Percentiles rank a stretch among this genome's conserved stretches.
These are phyloP conservation scores for Trachelus tabidus DNA, from an alignment of 2,888 invertebrate genomes.

Conservation along the genomic window DNA sequence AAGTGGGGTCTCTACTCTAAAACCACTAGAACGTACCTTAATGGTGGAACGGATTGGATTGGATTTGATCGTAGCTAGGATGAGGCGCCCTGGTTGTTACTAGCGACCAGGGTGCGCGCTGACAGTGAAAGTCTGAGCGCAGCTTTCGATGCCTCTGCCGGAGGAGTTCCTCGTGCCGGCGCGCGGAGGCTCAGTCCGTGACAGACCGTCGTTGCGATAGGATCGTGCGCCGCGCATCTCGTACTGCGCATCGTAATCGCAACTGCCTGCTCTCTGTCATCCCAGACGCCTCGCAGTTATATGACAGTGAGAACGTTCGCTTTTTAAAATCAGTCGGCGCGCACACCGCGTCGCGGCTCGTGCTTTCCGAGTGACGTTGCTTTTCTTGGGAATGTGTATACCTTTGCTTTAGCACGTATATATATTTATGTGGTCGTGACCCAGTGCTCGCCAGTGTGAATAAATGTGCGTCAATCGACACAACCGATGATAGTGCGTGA, in stretches of 20 bases:
- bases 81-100: conserved; percentile 28
- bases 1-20: no score
- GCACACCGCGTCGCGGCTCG: no score
- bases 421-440: no score
- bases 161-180: conserved; percentile 7
- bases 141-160: conserved; percentile 4
- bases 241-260: conserved; percentile 16
- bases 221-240: conserved; percentile 24
- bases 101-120: conserved; percentile 32
- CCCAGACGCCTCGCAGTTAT: no score
- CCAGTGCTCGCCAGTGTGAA: no score
- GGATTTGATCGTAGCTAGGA: conserved; percentile 20
- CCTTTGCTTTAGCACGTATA: no score
- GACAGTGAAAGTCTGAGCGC: conserved; percentile 52
- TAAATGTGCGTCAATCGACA: no score
- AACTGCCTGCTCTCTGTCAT: neutral
- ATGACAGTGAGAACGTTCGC: no score
- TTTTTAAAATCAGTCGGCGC: no score
- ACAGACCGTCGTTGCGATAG: conserved; percentile 47
- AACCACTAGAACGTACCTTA: no score
- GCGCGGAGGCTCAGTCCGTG: conserved; percentile 47
- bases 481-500: no score
- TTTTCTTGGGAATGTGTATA: no score
- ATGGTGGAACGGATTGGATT: neutral
- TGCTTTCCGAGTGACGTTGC: neutral